phyloP scores from a whole-genome alignment of 2,113 vertebrate species.

The Calyptommatus sinebrachiatus region DNA sequence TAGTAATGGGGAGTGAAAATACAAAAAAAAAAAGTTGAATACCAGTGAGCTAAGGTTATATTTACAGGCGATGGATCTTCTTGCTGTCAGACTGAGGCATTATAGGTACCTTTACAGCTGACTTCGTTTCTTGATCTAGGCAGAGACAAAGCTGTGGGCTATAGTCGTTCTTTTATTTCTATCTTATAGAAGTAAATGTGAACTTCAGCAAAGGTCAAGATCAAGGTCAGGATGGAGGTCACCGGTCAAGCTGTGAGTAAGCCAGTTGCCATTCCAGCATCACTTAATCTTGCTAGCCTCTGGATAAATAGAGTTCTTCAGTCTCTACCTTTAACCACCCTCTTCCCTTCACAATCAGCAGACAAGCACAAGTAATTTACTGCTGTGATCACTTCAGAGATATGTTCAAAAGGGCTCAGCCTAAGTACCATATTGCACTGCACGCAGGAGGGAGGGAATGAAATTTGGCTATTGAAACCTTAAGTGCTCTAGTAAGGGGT shows the following conservation, averaged over 20 bases:
- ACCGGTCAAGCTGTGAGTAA: conserved; percentile 28
- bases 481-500: conserved; percentile 20
- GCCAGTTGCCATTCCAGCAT: conserved; percentile 17
- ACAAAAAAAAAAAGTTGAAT: background rate
- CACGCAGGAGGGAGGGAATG: background rate
- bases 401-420: conserved; percentile 49
- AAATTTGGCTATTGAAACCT: conserved; percentile 46
- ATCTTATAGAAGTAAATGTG: conserved; percentile 49
- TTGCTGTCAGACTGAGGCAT: background rate
- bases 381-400: conserved; percentile 62
- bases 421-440: conserved; percentile 30
- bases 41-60: background rate
- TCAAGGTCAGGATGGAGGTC: conserved; percentile 57
- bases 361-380: conserved; percentile 70
- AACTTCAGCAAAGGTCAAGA: conserved; percentile 42
- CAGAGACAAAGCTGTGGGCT: conserved; percentile 35
- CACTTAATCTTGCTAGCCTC: conserved; percentile 51
- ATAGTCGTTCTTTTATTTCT: conserved; percentile 29
- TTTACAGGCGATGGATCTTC: background rate
- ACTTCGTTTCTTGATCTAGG: conserved; percentile 14
- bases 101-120: conserved; percentile 34
- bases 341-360: conserved; percentile 58
- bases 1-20: background rate
- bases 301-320: conserved; percentile 65
- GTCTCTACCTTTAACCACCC: conserved; percentile 40